Evolutionary conservation across 2,797 vertebrate species (phyloP).

Genomic region (Orientallactaga sibirica): DNA sequence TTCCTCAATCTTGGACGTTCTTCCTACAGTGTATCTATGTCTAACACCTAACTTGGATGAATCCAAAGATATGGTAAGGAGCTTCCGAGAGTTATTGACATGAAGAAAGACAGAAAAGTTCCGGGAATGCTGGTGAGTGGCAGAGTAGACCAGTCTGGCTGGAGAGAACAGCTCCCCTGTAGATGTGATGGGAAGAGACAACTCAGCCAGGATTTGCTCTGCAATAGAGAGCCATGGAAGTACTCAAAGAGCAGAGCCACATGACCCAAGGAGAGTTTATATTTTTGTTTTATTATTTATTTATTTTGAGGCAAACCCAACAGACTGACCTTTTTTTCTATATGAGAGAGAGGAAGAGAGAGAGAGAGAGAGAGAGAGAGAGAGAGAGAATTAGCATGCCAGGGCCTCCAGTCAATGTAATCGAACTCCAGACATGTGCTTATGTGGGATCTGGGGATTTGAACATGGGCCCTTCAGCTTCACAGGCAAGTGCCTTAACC

Average conservation of each 20-base stretch:
- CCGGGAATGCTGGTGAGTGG: background rate
- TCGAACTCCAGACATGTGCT: no score
- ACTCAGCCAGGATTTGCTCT: background rate
- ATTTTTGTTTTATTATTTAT: no score
- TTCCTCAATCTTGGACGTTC: constrained; percentile 9
- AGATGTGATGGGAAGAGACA: background rate
- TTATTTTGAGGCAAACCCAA: no score
- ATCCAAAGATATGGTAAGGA: background rate
- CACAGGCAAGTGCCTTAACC: no score
- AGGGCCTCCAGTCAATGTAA: no score
- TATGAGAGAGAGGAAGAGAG: no score
- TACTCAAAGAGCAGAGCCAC: background rate
- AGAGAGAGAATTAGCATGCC: no score
- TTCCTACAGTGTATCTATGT: background rate
- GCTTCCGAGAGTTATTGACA: background rate
- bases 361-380: no score
- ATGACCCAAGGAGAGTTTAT: background rate
- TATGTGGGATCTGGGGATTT: no score
- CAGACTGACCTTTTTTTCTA: no score
- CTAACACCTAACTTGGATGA: background rate
- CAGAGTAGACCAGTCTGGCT: background rate
- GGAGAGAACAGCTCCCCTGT: background rate
- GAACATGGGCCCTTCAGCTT: no score
- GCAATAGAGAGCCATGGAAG: background rate
- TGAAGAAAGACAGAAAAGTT: background rate